These are phyloP conservation scores for Drosophila punjabiensis DNA, from an alignment of 1,140 invertebrate genomes.

Conservation along the genomic window DNA sequence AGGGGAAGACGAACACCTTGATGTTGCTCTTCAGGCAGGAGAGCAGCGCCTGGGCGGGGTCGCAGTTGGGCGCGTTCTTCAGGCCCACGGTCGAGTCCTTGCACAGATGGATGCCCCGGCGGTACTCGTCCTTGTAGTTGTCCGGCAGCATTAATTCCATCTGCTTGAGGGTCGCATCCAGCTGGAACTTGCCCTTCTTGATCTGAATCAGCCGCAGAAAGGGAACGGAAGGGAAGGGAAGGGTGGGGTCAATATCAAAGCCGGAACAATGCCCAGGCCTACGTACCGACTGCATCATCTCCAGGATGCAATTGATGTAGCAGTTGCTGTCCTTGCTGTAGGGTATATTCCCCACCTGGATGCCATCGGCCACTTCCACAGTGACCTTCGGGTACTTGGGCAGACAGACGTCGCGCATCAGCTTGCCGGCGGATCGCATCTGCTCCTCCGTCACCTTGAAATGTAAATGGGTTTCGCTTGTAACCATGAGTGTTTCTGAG, in stretches of 20 bases:
- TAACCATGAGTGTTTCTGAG: background rate
- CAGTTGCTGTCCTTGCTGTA: conserved; percentile 78
- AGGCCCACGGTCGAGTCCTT: conserved; percentile 71
- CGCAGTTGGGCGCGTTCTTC: conserved; percentile 75
- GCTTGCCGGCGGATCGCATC: conserved; percentile 70
- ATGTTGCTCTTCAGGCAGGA: conserved; percentile 67
- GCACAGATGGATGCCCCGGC: conserved; percentile 56
- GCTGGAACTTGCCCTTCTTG: conserved; percentile 79
- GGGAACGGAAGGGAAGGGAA: background rate
- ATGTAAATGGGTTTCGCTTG: background rate
- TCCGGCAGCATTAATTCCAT: conserved; percentile 77
- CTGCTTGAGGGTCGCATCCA: conserved; percentile 75
- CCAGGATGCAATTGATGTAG: conserved; percentile 79
- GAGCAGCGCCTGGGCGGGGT: conserved; percentile 66
- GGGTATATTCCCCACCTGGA: conserved; percentile 65
- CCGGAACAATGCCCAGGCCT: background rate
- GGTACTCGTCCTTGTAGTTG: conserved; percentile 66
- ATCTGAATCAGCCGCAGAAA: conserved; percentile 47
- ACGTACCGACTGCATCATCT: conserved; percentile 82
- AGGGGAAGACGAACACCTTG: conserved; percentile 75
- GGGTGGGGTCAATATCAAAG: too few species aligned
- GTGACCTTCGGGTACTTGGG: conserved; percentile 76
- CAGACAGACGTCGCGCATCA: conserved; percentile 76
- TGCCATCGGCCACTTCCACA: conserved; percentile 61
- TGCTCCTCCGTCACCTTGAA: conserved; percentile 86